Base-by-base conservation (phyloP, 2,113 vertebrate species). In the Sturnus vulgaris region DNA sequence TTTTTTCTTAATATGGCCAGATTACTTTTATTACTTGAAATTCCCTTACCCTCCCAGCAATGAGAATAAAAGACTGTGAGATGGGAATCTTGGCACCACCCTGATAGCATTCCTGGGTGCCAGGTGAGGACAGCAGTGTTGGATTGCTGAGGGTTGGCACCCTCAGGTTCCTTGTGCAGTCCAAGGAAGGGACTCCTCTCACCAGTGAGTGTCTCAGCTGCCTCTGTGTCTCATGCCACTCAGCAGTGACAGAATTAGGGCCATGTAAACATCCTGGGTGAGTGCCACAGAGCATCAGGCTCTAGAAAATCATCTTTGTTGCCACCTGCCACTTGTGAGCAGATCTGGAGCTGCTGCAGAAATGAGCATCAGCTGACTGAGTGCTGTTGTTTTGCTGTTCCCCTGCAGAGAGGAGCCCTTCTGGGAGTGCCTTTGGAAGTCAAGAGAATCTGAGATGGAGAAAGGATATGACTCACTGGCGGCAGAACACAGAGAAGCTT, bases 391-490 rank as follows among this genome's bases (percentile, higher is more conserved):
- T 88, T 73, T 93, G 35, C 56, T 93, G 10, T 93, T 88, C 1
- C 52, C 91, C 94, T 65, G 92, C 97, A 99, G 99, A 99, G 97
- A 98, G 99, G 96, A 99, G 99, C 97, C 99, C 99, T 85, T 99
- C 99, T 55, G 99, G 99, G 96, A 99, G 99, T 33, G 99, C 99
- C 9, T 99, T 99, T 97, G 99, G 99, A 93, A 99, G 99, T 92
- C 99, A 99, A 86, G 99, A 99, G 96, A 99, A 99, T 88, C 98
- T 99, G 95, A 97, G 99, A 25, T 99, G 99, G 99, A 99, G 99
- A 93, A 99, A 99, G 93, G 99, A 99, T 97, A 99, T 99, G 99
- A 99, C 99, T 68, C 99, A 99, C 93, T 99, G 99, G 99, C 98
- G 99, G 50, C 99, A 99, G 84, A 99, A 99, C 98, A 99, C 99